Evolutionary conservation across 2,797 vertebrate species (phyloP), one percentile per base, ranked within the genome.

Genomic region (Taeniopygia guttata): DNA sequence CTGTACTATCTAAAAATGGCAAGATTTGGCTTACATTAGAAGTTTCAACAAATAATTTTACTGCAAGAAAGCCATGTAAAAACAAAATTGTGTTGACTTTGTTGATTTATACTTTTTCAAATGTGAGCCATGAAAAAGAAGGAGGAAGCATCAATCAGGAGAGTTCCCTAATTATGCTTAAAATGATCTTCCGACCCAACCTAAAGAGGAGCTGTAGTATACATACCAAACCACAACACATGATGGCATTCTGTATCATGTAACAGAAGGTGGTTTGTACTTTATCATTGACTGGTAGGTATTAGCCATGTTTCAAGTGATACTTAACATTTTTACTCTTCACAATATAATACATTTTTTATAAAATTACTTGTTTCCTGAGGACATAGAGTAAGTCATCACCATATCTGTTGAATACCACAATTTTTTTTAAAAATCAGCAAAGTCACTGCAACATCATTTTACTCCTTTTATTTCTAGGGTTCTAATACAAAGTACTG

Each of bases 241-340:
- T 32, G 92, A 92, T 90, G 81, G 66, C 59, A 95, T 95, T 96
- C 93, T 51, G 16, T 76, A 83, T 78, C 84, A 66, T 29, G 23
- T 52, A 75, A 46, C 23, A 69, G 72, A 52, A 38, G 16, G 17
- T 46, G 45, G 46, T 22, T 92, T 49, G 14, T 42, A 78, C 52
- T 84, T 87, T 43, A 48, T 54, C 60, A 43, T 2, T 89, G 74
- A 42, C 23, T 42, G 49, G 27, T 19, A 70, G 36, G 13, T 45
- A 93, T 62, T 46, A 49, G 49, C 26, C 43, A 54, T 10, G 7
- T 52, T 89, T 85, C 11, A 38, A 76, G 60, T 8, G 51, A 95
- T 22, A 52, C 22, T 91, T 79, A 59, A 83, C 20, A 68, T 72
- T 52, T 83, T 46, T 49, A 62, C 26, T 74, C 36, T 64, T 83